Base-by-base conservation (phyloP, 2,888 invertebrate species). In the Gibbula magus region DNA sequence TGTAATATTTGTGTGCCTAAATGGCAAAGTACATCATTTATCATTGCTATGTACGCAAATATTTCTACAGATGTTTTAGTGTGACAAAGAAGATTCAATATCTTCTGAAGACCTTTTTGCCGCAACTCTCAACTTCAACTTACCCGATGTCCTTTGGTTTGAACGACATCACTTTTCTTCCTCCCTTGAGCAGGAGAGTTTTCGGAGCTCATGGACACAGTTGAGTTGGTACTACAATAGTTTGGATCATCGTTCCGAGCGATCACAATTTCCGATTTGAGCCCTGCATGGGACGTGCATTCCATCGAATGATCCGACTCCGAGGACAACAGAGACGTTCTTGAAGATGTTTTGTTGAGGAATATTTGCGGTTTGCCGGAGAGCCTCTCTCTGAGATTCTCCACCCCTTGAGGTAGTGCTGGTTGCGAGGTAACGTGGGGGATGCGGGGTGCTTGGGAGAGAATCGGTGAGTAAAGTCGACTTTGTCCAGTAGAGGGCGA, bases 231-330 rank as follows among this genome's bases (percentile, higher is more conserved):
- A 67, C 88, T 89, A 76, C 85, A 84, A 77, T 87, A 89, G 73
- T 87, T 86, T 45, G 84, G 81, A 39, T 88, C 88, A 77, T 87
- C 88, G 56, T 82, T 82, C 45, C 86, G 83, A 7, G 83, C 86
- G 20, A 86, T 84, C 0, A 80, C 81, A 25, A 83, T 61, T 18
- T 87, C 86, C 22, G 81, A 70, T 22, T 77, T 81, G 39, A 82
- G 66, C 25, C 79, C 78, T 29, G 79, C 22, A n/a, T 75, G 84
- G n/a, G 86, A 82, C 20, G 85, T 80, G 80, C 87, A 88, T 45
- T 88, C 89, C 82, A 87, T 86, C 0, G 89, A 89, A 54, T 86
- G 88, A 73, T 91, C 91, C 0, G 91, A 91, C 74, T 87, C 89
- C 0, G 89, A 88, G 0, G 90, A 90, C 75, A 90, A 81, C 29